phyloP scores from a whole-genome alignment of 2,888 invertebrate genomes.

The Anarsia innoxiella region DNA sequence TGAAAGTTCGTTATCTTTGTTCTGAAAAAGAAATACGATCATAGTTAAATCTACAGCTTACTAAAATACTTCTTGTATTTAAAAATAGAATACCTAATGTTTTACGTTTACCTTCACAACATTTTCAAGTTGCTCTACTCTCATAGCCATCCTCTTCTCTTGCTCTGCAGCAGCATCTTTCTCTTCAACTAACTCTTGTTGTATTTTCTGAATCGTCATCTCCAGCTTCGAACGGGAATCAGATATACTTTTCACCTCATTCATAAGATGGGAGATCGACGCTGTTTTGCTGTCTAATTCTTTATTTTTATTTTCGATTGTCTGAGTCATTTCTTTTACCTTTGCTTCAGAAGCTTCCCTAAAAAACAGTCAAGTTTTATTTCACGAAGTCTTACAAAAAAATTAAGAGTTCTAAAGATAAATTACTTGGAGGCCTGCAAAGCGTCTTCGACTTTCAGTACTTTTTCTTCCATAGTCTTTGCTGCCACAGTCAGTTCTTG shows the following conservation, averaged over 20 bases:
- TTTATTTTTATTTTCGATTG: slow-evolving; percentile 22
- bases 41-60: not conserved
- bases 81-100: no score
- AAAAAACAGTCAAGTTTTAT: not conserved
- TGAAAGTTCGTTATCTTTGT: slow-evolving; percentile 38
- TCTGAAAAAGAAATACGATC: no score
- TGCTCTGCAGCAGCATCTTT: slow-evolving; percentile 24
- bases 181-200: slow-evolving; percentile 26
- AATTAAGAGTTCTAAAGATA: not conserved
- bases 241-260: slow-evolving; percentile 29
- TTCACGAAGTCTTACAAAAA: not conserved
- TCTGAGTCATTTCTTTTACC: slow-evolving; percentile 19
- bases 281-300: slow-evolving; percentile 30
- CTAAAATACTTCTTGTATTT: no score
- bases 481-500: slow-evolving; percentile 17
- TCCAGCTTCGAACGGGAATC: slow-evolving; percentile 29
- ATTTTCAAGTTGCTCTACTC: slow-evolving; percentile 27
- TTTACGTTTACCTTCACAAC: slow-evolving; percentile 28
- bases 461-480: slow-evolving; percentile 15
- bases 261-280: slow-evolving; percentile 34
- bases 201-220: slow-evolving; percentile 22
- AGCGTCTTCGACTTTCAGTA: slow-evolving; percentile 17
- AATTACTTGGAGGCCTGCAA: slow-evolving; percentile 20
- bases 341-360: slow-evolving; percentile 22
- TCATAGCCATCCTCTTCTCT: slow-evolving; percentile 22